Conservation (phyloP, 1,140 invertebrate species). For the Harpegnathos saltator region DNA sequence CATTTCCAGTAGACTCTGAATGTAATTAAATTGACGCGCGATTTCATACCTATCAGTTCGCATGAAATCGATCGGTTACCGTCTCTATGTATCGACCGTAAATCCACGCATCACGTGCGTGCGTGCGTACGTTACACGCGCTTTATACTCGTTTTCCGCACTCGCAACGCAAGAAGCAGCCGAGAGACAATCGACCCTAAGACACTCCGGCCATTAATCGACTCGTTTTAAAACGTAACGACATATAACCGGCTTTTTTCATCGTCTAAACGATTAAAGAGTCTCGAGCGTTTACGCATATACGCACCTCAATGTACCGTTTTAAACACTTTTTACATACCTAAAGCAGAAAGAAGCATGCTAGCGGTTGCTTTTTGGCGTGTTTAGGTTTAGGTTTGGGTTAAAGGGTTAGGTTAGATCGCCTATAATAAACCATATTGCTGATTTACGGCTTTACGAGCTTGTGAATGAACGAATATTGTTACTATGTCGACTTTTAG, state of each 20-base stretch:
- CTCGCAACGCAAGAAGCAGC: too few species aligned
- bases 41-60: slow-evolving; percentile 34
- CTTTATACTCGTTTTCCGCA: background rate
- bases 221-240: background rate
- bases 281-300: background rate
- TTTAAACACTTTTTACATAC: background rate
- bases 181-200: too few species aligned
- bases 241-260: slow-evolving; percentile 3
- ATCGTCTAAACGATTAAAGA: background rate
- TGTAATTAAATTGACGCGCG: background rate
- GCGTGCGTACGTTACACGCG: background rate
- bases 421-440: background rate
- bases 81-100: background rate
- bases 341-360: background rate
- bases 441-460: background rate
- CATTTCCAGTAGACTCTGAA: background rate
- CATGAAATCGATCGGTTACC: slow-evolving; percentile 30
- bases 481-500: slow-evolving; percentile 15
- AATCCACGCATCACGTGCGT: background rate
- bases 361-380: slow-evolving; percentile 10
- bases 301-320: background rate
- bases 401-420: background rate
- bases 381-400: background rate
- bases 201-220: background rate
- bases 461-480: slow-evolving; percentile 14